Evolutionary conservation across 2,113 vertebrate species (phyloP).

Genomic region (Puntigrus tetrazona): DNA sequence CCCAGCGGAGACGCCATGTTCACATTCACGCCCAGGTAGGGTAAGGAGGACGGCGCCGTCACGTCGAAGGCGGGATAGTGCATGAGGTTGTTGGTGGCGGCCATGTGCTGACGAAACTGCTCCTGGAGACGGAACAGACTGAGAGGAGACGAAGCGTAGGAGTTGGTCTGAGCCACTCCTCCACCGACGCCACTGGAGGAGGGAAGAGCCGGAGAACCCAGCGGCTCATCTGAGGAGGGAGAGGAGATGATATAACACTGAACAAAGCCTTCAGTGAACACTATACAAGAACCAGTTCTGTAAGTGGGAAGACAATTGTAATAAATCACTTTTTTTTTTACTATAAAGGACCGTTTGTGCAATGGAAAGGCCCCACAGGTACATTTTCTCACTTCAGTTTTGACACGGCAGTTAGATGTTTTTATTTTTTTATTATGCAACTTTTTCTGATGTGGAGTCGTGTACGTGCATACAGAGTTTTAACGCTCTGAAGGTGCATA

Average conservation of each 20-base stretch:
- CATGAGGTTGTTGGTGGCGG: slow-evolving; percentile 96
- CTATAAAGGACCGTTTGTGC: too few relatives aligned
- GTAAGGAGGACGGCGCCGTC: slow-evolving; percentile 85
- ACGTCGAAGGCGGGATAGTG: slow-evolving; percentile 97
- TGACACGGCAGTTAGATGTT: too few relatives aligned
- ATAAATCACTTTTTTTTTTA: too few relatives aligned
- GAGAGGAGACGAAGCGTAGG: slow-evolving; percentile 95
- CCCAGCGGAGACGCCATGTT: slow-evolving; percentile 88
- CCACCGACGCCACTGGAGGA: slow-evolving; percentile 76
- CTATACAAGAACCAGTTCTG: neutral
- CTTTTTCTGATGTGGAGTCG: too few relatives aligned
- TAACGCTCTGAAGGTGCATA: too few relatives aligned
- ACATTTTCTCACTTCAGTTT: too few relatives aligned
- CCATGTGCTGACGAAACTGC: slow-evolving; percentile 99
- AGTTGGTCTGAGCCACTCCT: slow-evolving; percentile 85
- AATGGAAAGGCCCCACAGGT: too few relatives aligned
- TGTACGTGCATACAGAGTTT: too few relatives aligned
- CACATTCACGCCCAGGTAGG: slow-evolving; percentile 94
- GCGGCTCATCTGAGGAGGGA: slow-evolving; percentile 83
- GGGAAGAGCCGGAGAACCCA: slow-evolving; percentile 76
- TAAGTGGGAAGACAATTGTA: neutral
- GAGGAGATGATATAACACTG: neutral
- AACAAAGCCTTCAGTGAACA: too few relatives aligned
- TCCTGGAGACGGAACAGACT: slow-evolving; percentile 98
- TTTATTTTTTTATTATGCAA: too few relatives aligned